These are phyloP conservation scores for Garrulus glandarius DNA, from an alignment of 2,797 vertebrate species.

Conservation along the genomic window DNA sequence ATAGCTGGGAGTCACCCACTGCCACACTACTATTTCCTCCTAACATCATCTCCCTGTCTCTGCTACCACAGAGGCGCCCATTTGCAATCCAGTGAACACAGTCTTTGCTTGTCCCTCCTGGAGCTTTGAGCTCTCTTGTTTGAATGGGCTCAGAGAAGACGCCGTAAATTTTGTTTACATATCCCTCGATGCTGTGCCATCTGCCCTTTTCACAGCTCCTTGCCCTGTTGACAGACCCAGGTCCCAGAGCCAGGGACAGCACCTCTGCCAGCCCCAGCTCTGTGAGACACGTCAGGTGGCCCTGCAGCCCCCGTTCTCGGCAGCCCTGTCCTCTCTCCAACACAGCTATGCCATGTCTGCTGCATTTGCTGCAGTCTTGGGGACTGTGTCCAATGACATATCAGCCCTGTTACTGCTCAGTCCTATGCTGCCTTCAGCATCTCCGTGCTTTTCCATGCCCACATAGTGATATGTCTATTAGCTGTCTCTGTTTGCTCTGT, in stretches of 20 bases:
- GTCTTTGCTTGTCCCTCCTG: not conserved
- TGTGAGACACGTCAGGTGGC: accelerated
- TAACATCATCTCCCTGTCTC: not conserved
- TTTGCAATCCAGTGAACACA: not conserved
- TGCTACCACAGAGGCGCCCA: not conserved
- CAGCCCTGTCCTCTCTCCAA: too few relatives aligned
- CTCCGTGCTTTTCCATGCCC: not conserved
- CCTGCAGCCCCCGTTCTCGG: accelerated
- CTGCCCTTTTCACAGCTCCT: not conserved
- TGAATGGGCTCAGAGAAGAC: not conserved
- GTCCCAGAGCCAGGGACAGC: not conserved
- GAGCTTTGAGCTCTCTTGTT: not conserved
- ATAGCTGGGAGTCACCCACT: not conserved
- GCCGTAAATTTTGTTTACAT: not conserved
- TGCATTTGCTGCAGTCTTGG: not conserved
- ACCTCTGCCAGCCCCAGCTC: not conserved
- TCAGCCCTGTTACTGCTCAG: not conserved
- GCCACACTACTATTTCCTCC: not conserved
- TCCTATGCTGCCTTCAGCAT: not conserved
- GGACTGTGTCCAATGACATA: not conserved
- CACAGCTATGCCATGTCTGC: accelerated
- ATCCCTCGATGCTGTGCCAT: not conserved
- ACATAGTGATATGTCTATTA: not conserved
- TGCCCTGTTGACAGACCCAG: not conserved
- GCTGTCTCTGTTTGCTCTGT: accelerated